phyloP scores from a whole-genome alignment of 2,888 invertebrate genomes.

The Watsonalla binaria region DNA sequence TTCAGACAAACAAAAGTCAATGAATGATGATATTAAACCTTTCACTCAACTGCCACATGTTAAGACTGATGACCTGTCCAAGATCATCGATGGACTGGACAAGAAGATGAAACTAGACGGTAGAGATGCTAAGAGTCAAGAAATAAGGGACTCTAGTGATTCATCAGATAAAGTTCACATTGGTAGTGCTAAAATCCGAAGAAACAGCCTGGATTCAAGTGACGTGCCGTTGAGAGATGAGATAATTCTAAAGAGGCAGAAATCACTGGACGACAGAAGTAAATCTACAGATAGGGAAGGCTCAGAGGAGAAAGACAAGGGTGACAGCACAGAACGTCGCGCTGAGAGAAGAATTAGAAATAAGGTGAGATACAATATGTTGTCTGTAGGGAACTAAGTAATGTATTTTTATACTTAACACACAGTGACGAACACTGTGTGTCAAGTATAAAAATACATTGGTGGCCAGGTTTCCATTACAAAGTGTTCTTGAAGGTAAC shows the following conservation, averaged over 20 bases:
- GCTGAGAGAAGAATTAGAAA: conserved; percentile 82
- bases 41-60: conserved; percentile 73
- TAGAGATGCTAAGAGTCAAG: conserved; percentile 31
- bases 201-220: conserved; percentile 63
- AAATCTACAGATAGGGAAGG: conserved; percentile 76
- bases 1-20: conserved; percentile 53
- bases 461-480: no score
- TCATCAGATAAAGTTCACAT: conserved; percentile 40
- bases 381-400: no score
- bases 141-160: conserved; percentile 49
- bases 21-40: conserved; percentile 71
- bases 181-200: conserved; percentile 41
- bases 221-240: conserved; percentile 53
- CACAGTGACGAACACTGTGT: no score
- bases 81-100: conserved; percentile 68
- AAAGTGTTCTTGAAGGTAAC: no score
- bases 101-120: conserved; percentile 59
- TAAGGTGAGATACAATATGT: conserved; percentile 65
- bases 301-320: conserved; percentile 72
- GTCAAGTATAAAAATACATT: no score
- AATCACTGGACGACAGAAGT: conserved; percentile 77
- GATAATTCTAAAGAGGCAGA: conserved; percentile 68
- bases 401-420: no score
- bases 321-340: conserved; percentile 75
- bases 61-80: conserved; percentile 69